Conservation (phyloP, 2,888 invertebrate species). For the Trimorus sp. region DNA sequence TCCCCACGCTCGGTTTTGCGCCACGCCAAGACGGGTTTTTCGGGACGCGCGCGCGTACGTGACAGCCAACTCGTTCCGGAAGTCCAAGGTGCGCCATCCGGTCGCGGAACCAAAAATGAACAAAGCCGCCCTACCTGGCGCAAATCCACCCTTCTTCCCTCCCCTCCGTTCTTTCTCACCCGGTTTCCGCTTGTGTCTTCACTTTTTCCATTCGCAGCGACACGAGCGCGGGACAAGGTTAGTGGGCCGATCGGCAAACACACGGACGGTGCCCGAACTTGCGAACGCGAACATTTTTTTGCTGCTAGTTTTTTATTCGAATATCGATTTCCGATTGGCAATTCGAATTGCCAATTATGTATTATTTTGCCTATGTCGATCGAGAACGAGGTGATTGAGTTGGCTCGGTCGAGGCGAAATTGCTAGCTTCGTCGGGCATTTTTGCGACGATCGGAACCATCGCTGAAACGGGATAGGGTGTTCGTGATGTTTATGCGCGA, state of each 20-base stretch:
- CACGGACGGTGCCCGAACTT: constrained; percentile 42
- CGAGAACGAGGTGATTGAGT: background rate
- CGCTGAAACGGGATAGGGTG: background rate
- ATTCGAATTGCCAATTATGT: constrained; percentile 42
- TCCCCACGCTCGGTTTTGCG: constrained; percentile 3
- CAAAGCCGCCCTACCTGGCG: constrained; percentile 41
- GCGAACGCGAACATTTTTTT: constrained; percentile 21
- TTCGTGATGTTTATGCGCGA: constrained; percentile 1
- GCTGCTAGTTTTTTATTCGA: background rate
- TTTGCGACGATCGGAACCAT: background rate
- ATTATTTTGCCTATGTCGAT: constrained; percentile 6
- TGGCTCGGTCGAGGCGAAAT: background rate
- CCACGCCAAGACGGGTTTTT: constrained; percentile 64
- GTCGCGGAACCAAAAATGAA: constrained; percentile 47
- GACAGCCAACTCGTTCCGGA: constrained; percentile 70
- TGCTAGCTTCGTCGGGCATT: background rate
- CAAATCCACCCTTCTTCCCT: constrained; percentile 25
- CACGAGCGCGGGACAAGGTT: constrained; percentile 46
- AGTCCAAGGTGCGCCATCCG: constrained; percentile 61
- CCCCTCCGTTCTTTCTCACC: constrained; percentile 1
- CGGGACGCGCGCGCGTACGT: constrained; percentile 44
- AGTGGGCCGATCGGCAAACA: constrained; percentile 51
- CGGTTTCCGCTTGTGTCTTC: background rate
- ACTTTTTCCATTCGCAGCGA: constrained; percentile 7
- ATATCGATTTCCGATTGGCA: constrained; percentile 36